Conservation (phyloP, 2,797 vertebrate genomes). For the Philypnodon macrostomus region DNA sequence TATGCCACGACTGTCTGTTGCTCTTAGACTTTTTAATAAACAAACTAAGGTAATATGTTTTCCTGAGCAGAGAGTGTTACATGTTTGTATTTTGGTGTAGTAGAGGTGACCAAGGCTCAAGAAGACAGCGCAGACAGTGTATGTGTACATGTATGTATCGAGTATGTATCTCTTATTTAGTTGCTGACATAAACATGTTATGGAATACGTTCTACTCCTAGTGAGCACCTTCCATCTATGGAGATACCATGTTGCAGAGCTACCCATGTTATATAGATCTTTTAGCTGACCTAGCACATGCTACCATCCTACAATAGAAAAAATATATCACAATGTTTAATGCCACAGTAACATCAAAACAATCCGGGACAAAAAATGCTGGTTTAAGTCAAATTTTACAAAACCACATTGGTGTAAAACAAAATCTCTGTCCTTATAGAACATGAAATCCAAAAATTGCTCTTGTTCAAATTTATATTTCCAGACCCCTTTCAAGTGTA, state of each 20-base stretch:
- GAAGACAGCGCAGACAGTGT: too few species aligned
- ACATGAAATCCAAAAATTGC: conserved; percentile 22
- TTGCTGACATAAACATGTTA: too few species aligned
- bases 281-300: too few species aligned
- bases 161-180: too few species aligned
- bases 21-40: too few species aligned
- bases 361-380: background rate
- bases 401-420: conserved; percentile 11
- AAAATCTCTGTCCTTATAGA: conserved; percentile 15
- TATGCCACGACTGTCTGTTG: background rate
- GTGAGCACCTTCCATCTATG: too few species aligned
- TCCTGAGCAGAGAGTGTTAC: background rate
- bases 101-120: background rate
- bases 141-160: too few species aligned
- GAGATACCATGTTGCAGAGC: too few species aligned
- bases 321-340: too few species aligned
- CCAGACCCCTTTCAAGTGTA: conserved; percentile 63
- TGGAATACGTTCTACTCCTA: too few species aligned
- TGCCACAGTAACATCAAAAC: conserved; percentile 2
- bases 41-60: background rate
- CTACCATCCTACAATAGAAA: too few species aligned
- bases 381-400: conserved; percentile 11
- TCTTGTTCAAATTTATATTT: conserved; percentile 56
- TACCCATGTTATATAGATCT: too few species aligned
- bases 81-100: conserved; percentile 2